Percentiles rank a stretch among this genome's conserved stretches.
Evolutionary conservation across 2,888 invertebrate genomes (phyloP).

Genomic region (Hirtodrosophila duncani): DNA sequence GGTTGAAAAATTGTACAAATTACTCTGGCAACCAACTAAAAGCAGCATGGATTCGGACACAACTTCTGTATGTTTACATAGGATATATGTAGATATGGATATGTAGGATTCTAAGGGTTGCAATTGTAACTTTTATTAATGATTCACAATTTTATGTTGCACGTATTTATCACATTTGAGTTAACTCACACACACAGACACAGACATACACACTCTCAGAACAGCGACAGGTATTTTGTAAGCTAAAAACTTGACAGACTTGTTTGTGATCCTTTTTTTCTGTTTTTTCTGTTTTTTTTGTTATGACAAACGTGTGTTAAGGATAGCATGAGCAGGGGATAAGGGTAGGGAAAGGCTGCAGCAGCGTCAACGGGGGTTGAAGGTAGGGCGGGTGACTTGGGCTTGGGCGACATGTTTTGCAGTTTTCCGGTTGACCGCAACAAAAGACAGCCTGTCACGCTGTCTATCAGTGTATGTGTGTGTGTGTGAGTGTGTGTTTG

Average conservation of each 20-base stretch:
- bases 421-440: constrained; percentile 77
- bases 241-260: constrained; percentile 75
- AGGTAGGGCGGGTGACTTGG: too few species aligned
- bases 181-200: constrained; percentile 27
- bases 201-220: constrained; percentile 13
- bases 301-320: constrained; percentile 57
- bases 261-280: constrained; percentile 67
- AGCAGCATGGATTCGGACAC: constrained; percentile 53
- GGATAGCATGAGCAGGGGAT: constrained; percentile 28
- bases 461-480: too few species aligned
- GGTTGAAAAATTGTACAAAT: constrained; percentile 73
- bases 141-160: constrained; percentile 68
- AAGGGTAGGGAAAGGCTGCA: not conserved
- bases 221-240: constrained; percentile 67
- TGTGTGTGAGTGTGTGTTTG: not conserved
- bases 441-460: constrained; percentile 77
- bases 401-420: constrained; percentile 72
- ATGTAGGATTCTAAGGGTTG: constrained; percentile 18
- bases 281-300: constrained; percentile 22
- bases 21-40: constrained; percentile 50
- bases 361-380: constrained; percentile 20
- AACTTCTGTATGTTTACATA: constrained; percentile 53
- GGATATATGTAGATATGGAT: not conserved
- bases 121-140: constrained; percentile 62
- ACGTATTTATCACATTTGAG: constrained; percentile 67